Evolutionary conservation across 2,113 vertebrate genomes (phyloP).

Genomic region (Pleuronectes platessa): DNA sequence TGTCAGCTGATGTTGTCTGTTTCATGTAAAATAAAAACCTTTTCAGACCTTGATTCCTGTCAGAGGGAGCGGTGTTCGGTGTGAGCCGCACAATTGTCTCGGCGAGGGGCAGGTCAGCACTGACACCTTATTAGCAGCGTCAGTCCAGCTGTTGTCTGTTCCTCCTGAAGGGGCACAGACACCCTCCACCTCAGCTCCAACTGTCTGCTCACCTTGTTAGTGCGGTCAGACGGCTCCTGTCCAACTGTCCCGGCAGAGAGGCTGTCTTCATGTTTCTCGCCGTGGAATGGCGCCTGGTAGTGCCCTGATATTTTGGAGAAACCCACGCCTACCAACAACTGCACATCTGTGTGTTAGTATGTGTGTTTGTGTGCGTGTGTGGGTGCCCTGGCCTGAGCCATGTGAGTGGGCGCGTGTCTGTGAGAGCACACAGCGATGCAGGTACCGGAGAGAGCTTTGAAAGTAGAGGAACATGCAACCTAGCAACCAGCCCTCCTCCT

Average conservation of each 20-base stretch:
- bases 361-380: conserved; percentile 12
- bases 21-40: not conserved
- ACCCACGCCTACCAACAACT: conserved; percentile 19
- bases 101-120: conserved; percentile 34
- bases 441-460: conserved; percentile 52
- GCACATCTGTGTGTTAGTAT: conserved; percentile 23
- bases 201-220: conserved; percentile 74
- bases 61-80: conserved; percentile 14
- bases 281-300: conserved; percentile 36
- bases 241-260: conserved; percentile 22
- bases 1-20: conserved; percentile 12
- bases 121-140: conserved; percentile 70
- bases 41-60: conserved; percentile 25
- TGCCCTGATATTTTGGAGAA: conserved; percentile 29
- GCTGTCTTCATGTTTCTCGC: conserved; percentile 43
- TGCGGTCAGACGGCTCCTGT: conserved; percentile 46
- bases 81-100: conserved; percentile 25
- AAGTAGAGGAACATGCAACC: conserved; percentile 59
- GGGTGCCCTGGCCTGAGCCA: conserved; percentile 19
- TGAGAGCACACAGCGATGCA: conserved; percentile 41
- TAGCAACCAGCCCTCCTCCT: conserved; percentile 67
- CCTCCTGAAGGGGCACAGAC: conserved; percentile 63
- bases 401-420: conserved; percentile 46
- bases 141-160: conserved; percentile 56
- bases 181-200: conserved; percentile 49